A percentile compares a stretch with the other conserved stretches of the same genome.
Evolutionary conservation across 2,888 invertebrate genomes (phyloP).

Genomic region (Phorcus lineatus): DNA sequence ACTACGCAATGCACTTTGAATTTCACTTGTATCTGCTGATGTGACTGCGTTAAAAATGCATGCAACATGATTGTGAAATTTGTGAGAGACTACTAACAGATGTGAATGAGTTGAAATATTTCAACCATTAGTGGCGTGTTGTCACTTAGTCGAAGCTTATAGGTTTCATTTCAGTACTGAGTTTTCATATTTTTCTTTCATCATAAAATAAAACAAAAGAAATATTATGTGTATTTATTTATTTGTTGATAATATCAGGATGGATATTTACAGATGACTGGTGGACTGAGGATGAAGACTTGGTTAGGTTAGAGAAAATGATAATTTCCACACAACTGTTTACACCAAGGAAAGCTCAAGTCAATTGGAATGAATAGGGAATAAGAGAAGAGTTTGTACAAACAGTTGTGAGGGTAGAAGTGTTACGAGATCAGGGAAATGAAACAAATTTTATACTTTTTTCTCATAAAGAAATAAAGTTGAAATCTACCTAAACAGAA

Average conservation of each 20-base stretch:
- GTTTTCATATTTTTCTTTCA: neutral
- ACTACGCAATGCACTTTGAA: no score
- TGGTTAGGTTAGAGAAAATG: neutral
- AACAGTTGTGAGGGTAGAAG: neutral
- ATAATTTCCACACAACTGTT: constrained; percentile 6
- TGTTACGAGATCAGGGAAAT: neutral
- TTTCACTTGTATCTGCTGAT: no score
- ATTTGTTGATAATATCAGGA: constrained; percentile 19
- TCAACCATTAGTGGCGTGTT: no score
- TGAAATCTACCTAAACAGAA: no score
- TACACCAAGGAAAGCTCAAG: neutral
- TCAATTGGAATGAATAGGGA: neutral
- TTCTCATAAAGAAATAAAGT: no score
- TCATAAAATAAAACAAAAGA: neutral
- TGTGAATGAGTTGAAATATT: no score
- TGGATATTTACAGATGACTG: constrained; percentile 7
- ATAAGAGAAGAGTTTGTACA: neutral
- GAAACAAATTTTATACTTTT: no score
- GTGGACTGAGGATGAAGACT: neutral
- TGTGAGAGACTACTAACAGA: no score
- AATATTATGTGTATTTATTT: neutral
- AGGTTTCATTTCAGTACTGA: no score
- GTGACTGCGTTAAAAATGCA: no score
- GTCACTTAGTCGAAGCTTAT: no score
- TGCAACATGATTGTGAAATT: no score